Evolutionary conservation across 2,113 vertebrate species (phyloP).

Genomic region (Danio rerio): DNA sequence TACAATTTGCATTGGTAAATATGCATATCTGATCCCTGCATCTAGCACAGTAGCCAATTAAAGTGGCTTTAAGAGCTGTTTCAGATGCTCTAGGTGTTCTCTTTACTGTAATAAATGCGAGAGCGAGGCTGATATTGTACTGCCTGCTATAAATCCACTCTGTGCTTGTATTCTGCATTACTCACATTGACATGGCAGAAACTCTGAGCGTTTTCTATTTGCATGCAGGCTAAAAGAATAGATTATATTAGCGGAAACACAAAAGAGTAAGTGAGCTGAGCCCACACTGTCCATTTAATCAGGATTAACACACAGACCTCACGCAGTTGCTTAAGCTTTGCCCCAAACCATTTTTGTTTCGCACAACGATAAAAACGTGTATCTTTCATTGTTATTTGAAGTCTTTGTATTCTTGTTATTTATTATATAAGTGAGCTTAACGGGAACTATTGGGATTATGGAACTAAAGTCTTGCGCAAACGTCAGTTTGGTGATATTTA

Average conservation of each 20-base stretch:
- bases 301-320: slow-evolving; percentile 50
- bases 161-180: background rate
- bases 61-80: background rate
- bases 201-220: slow-evolving; percentile 14
- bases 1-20: background rate
- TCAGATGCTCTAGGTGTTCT: background rate
- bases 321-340: slow-evolving; percentile 15
- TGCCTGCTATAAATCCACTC: background rate
- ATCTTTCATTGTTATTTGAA: background rate
- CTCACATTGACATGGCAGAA: slow-evolving; percentile 13
- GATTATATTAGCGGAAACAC: slow-evolving; percentile 25
- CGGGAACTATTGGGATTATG: background rate
- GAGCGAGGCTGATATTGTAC: background rate
- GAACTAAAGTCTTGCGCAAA: slow-evolving; percentile 5
- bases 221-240: slow-evolving; percentile 20
- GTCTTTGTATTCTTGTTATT: background rate
- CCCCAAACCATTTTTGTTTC: slow-evolving; percentile 18
- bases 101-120: slow-evolving; percentile 22
- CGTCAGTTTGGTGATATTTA: background rate
- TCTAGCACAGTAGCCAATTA: slow-evolving; percentile 27
- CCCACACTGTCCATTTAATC: slow-evolving; percentile 44
- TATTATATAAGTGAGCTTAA: background rate
- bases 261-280: slow-evolving; percentile 25
- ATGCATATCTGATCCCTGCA: background rate
- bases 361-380: background rate